Evolutionary conservation across 2,113 vertebrate genomes (phyloP).

Genomic region (Hemibates koningsi): DNA sequence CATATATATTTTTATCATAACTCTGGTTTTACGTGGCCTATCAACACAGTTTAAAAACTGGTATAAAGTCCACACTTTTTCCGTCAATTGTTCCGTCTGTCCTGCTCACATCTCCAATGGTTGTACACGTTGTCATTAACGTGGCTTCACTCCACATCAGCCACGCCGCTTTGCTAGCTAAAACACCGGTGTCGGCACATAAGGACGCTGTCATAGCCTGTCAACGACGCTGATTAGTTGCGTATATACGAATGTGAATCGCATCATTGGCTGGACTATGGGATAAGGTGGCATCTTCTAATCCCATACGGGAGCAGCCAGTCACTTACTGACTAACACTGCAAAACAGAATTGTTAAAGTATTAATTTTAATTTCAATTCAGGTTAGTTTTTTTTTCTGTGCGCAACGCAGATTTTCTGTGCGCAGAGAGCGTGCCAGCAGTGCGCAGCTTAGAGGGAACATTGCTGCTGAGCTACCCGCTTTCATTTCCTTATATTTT

Average conservation of each 20-base stretch:
- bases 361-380: background rate
- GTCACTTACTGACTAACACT: background rate
- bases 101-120: no score
- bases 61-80: no score
- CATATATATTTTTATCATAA: no score
- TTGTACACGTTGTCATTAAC: no score
- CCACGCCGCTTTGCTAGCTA: fast-evolving
- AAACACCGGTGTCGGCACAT: no score
- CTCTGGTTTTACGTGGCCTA: no score
- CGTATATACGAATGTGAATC: background rate
- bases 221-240: fast-evolving
- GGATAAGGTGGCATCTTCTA: background rate
- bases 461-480: fast-evolving
- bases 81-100: no score
- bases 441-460: fast-evolving
- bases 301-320: fast-evolving
- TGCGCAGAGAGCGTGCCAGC: fast-evolving
- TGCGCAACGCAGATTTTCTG: background rate
- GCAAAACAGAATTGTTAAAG: background rate
- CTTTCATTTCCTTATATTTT: background rate
- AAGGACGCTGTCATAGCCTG: background rate
- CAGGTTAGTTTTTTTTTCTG: fast-evolving
- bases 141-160: no score
- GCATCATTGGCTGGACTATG: background rate
- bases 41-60: no score